Base-by-base conservation (phyloP, 1,140 invertebrate genomes). In the Pseudomyrmex flavicornis region DNA sequence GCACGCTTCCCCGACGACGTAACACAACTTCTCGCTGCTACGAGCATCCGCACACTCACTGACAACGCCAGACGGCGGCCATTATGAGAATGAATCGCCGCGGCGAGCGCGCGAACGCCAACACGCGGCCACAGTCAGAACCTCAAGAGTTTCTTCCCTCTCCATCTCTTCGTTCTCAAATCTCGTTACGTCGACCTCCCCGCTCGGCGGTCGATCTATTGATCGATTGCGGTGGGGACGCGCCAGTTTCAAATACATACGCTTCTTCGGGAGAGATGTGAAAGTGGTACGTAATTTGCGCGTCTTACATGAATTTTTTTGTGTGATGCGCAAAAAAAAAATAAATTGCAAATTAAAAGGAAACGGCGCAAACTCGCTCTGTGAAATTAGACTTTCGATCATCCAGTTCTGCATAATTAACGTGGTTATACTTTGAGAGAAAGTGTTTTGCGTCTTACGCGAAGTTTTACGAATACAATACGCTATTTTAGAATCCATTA, bases 41-140 rank as follows among this genome's bases (percentile, higher is more conserved):
- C 85, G 72, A 62, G 59, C 61, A 88, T 61, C 72, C 84, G 70
- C 68, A 84, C 56, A 82, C 56, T 88, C 87, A 89, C 85, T 92
- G 90, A 93, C 93, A 92, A 93, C 92, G 90, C 93, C 88, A 92
- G 90, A 93, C 92, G 86, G 91, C 93, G 86, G 93, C 93, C 93
- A 93, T 93, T 94, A 93, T 91, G 89, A 66, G 85, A 93, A 90
- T 92, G 91, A 93, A 82, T 75, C 62, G 77, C 50, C 65, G 84
- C 82, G 73, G 80, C 63, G 61, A 46, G 84, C 84, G 90, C 90
- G 84, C 63, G 44, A 63, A 80, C 87, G 91, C 90, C 90, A 76
- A 79, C 90, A 88, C 59, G 54, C 82, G 89, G 77, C 61, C 22
- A 10, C 80, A 91, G 56, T 66, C 74, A 44, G 80, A 80, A 65